A percentile compares a stretch with the other conserved stretches of the same genome.
These are phyloP conservation scores for Cyprinus carpio DNA, from an alignment of 2,113 vertebrate genomes.

Conservation along the genomic window DNA sequence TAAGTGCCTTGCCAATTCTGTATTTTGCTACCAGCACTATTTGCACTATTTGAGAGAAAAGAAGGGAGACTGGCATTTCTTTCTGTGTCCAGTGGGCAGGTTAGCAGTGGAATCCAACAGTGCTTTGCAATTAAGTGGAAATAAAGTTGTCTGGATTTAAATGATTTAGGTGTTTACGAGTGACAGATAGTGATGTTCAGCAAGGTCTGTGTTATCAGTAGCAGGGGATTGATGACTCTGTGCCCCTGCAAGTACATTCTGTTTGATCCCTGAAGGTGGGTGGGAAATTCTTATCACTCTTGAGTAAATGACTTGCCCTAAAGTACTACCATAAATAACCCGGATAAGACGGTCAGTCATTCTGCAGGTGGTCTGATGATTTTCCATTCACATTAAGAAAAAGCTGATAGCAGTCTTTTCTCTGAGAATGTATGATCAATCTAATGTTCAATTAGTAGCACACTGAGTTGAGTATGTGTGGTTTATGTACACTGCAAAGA, in stretches of 20 bases:
- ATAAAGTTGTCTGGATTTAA: constrained; percentile 47
- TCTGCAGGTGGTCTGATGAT: constrained; percentile 26
- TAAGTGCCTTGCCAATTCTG: background rate
- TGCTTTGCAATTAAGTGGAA: constrained; percentile 36
- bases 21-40: background rate
- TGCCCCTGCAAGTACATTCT: constrained; percentile 30
- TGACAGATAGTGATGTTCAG: constrained; percentile 15
- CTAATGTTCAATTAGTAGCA: background rate
- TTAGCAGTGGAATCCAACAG: constrained; percentile 31
- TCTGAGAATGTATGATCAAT: background rate
- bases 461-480: background rate
- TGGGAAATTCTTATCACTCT: constrained; percentile 27
- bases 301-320: constrained; percentile 38
- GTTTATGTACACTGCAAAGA: background rate
- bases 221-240: constrained; percentile 42
- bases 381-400: background rate
- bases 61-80: background rate
- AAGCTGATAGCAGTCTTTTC: background rate
- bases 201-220: constrained; percentile 38
- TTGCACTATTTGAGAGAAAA: background rate
- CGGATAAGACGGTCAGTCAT: constrained; percentile 8
- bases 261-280: constrained; percentile 40
- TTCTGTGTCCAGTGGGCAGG: background rate
- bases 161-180: constrained; percentile 42
- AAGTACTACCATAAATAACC: constrained; percentile 35